Evolutionary conservation across 2,113 vertebrate species (phyloP).

Genomic region (Nibea coibor): DNA sequence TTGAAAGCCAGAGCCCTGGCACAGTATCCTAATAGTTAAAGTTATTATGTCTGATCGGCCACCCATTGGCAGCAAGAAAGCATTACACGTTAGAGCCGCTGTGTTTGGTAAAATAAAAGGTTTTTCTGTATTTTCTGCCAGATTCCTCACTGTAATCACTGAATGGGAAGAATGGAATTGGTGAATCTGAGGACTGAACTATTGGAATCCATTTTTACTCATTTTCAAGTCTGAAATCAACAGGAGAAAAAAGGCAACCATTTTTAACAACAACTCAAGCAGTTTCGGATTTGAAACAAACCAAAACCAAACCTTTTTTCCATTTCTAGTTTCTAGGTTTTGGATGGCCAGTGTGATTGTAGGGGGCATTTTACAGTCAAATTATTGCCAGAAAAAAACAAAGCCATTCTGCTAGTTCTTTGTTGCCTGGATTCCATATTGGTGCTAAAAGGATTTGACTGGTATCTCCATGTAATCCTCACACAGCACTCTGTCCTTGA

Average conservation of each 20-base stretch:
- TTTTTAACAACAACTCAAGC: neutral
- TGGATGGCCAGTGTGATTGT: conserved; percentile 4
- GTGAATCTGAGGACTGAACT: neutral
- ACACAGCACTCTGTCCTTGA: neutral
- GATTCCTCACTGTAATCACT: conserved; percentile 24
- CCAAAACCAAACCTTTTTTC: conserved; percentile 15
- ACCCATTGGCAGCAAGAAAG: conserved; percentile 52
- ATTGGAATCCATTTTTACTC: conserved; percentile 1
- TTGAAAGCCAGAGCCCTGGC: conserved; percentile 53
- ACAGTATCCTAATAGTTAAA: conserved; percentile 32
- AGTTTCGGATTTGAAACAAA: conserved; percentile 1
- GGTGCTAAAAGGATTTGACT: conserved; percentile 29
- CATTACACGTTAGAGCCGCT: conserved; percentile 29
- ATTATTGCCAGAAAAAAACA: neutral
- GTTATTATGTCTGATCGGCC: conserved; percentile 58
- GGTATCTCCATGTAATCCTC: conserved; percentile 15
- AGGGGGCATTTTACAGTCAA: conserved; percentile 9
- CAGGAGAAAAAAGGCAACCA: too few species aligned
- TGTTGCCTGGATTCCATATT: conserved; percentile 8
- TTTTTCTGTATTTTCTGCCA: neutral
- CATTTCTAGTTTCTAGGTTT: conserved; percentile 12
- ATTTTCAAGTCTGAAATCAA: neutral
- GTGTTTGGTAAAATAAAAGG: conserved; percentile 24
- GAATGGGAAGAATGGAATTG: conserved; percentile 43
- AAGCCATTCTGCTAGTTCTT: conserved; percentile 15